Percentiles rank a stretch among this genome's conserved stretches.
Conservation (phyloP, 2,888 invertebrate species). For the Lycophotia porphyrea region DNA sequence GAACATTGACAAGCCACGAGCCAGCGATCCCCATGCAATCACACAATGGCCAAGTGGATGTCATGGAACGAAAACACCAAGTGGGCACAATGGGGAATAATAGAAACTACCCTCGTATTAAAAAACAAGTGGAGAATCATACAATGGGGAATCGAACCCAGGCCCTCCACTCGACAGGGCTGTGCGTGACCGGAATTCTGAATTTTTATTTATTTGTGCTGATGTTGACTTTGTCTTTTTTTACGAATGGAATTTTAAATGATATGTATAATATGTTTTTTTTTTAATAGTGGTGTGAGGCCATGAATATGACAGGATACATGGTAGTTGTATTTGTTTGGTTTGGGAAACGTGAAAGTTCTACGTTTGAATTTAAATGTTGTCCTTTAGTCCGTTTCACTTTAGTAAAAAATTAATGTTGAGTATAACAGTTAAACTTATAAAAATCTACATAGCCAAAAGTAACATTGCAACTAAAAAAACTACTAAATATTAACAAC, state of each 20-base stretch:
- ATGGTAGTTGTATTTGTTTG: constrained; percentile 17
- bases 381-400: no score
- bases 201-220: constrained; percentile 68
- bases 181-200: constrained; percentile 85
- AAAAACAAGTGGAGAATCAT: constrained; percentile 87
- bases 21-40: constrained; percentile 61
- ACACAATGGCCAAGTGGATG: constrained; percentile 80
- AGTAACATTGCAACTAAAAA: neutral
- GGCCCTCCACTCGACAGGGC: constrained; percentile 85
- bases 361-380: constrained; percentile 10
- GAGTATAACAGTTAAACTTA: no score
- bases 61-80: constrained; percentile 87
- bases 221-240: constrained; percentile 69
- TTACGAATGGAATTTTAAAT: constrained; percentile 58
- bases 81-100: constrained; percentile 84
- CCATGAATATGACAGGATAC: constrained; percentile 30
- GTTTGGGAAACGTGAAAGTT: constrained; percentile 14
- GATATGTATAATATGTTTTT: constrained; percentile 35
- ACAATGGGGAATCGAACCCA: constrained; percentile 86
- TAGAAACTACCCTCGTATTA: constrained; percentile 88
- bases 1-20: constrained; percentile 34
- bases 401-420: no score
- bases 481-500: neutral
- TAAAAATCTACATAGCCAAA: neutral
- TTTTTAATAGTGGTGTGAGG: constrained; percentile 8